phyloP scores from a whole-genome alignment of 2,797 vertebrate genomes.

The Spheniscus humboldti region DNA sequence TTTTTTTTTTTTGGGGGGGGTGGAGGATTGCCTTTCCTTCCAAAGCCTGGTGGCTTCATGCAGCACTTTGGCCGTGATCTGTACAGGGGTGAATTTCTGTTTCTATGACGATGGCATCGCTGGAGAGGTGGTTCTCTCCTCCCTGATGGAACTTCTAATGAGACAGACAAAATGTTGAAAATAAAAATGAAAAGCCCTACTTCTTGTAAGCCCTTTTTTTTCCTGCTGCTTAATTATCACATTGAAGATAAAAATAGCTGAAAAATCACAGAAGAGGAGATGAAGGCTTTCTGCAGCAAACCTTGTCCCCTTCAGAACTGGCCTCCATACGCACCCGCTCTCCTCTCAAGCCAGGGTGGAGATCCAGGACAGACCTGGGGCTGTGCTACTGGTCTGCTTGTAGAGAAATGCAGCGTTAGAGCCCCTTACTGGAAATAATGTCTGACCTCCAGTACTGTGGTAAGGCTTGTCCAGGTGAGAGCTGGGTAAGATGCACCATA shows the following conservation, averaged over 20 bases:
- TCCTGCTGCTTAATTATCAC: neutral
- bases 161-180: neutral
- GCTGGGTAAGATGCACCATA: rapidly evolving
- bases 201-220: neutral
- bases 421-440: neutral
- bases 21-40: neutral
- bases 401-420: neutral
- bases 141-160: neutral
- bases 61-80: neutral
- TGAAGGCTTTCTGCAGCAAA: neutral
- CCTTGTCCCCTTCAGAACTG: neutral
- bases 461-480: neutral
- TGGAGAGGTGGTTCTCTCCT: neutral
- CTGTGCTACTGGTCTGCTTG: neutral
- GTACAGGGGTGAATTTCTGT: neutral
- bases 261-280: neutral
- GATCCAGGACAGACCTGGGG: neutral
- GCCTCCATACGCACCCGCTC: rapidly evolving
- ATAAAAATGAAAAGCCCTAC: neutral
- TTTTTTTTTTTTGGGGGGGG: too few species aligned
- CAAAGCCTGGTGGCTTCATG: neutral
- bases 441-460: rapidly evolving
- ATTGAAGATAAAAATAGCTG: neutral
- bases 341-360: neutral
- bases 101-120: slow-evolving; percentile 57